Base-by-base conservation (phyloP, 2,113 vertebrate genomes). In the Phrynosoma blainvillii region DNA sequence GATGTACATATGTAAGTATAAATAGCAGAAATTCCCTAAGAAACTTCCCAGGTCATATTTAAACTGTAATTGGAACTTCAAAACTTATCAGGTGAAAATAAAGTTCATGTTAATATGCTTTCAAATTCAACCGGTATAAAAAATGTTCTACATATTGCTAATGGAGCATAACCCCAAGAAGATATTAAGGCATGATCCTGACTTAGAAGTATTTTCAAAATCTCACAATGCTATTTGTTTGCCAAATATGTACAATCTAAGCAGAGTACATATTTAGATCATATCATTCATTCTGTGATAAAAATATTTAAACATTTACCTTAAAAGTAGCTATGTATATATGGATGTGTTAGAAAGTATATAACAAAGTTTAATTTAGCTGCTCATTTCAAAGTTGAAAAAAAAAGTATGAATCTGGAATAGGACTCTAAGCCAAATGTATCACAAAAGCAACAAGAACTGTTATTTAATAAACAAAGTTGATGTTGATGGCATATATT, bases 381-480 rank as follows among this genome's bases (percentile, higher is more conserved):
- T 40, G 13, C 42, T 40, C 23, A 36, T 16, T 1, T 11, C 21
- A 79, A 56, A 56, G n/a, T 71, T 79, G 14, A 36, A 52, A 79
- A 78, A 70, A 36, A 47, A 47, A 47, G 68, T 14, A 40, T 62
- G 23, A 16, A 76, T 75, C 25, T 27, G 27, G 25, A 66, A 54
- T 47, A 20, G 80, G 62, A 66, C 3, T 59, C 54, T 36, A 76
- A 68, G 7, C 18, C 65, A 86, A 68, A 40, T 79, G 30, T 10
- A 52, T 4, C 47, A 85, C 73, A 75, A 77, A 68, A 23, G 40
- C 62, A 79, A 32, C 47, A 30, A 80, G 30, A 56, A 54, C 13
- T 56, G 79, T 80, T 68, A 76, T 82, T 81, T 82, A 82, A 89
- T 89, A 89, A 71, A 59, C 79, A 77, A 82, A 86, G 85, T 36